Evolutionary conservation across 2,113 vertebrate genomes (phyloP), one percentile per base, ranked within the genome.

Genomic region (Rattus rattus): DNA sequence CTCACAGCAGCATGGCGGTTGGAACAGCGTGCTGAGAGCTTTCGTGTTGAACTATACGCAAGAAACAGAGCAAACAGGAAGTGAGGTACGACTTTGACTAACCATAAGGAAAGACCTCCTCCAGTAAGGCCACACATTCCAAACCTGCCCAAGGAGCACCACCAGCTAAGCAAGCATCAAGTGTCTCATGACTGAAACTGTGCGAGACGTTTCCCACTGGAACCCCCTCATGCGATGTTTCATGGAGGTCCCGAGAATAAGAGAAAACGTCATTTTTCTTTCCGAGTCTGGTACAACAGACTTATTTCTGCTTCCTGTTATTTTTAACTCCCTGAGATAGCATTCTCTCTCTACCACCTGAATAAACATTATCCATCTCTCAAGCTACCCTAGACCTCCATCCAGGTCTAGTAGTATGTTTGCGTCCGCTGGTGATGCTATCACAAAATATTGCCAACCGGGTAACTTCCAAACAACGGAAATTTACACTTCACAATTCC

Each of bases 1-100:
- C 24, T 3, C 8, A 3, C 36, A 8, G 24, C 24, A 63, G 59
- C 59, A 28, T 10, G 24, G 52, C 0, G 1, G 39, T 10, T 30
- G n/a, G 24, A 84, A n/a, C 1, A 2, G 7, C 1, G 1, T 30
- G 24, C 81, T 43, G 59, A 63, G 80, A 39, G 81, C n/a, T 63
- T 63, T 39, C 24, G 10, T 65, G n/a, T 30, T 63, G 24, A 63
- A 43, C n/a, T 84, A 17, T 4, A 63, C 14, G 24, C 81, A 84
- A 84, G 22, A 63, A 43, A 59, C 4, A 84, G 81, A 17, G 24
- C 4, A 10, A 1, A 47, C n/a, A 63, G 81, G 59, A 84, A 84
- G 59, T 43, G 26, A 39, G 47, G 33, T 1, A 5, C 19, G 5
- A 7, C n/a, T 63, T 28, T 39, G 26, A 28, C 43, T 17, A 47